These are phyloP conservation scores for Pseudorhiza aurosa DNA, from an alignment of 30 jellyfish, hydroid and myxozoan species.

Conservation along the genomic window DNA sequence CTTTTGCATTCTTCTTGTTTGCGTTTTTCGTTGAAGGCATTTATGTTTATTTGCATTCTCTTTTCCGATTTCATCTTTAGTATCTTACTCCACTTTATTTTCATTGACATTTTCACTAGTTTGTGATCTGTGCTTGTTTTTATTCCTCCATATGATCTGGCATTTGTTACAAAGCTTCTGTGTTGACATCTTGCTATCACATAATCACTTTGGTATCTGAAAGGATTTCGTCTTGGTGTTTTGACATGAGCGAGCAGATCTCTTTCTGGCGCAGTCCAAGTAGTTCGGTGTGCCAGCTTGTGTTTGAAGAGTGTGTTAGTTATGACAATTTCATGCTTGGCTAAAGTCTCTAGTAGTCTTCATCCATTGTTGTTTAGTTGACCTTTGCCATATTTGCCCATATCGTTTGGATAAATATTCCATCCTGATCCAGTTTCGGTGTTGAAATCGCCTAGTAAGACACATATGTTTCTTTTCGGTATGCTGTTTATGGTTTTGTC, in stretches of 20 bases:
- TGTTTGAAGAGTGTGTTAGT: conserved; percentile 64
- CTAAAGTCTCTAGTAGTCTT: conserved; percentile 29
- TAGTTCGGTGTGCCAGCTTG: conserved; percentile 66
- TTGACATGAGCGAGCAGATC: conserved; percentile 1
- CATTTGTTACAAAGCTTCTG: conserved; percentile 14
- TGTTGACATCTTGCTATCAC: conserved; percentile 18
- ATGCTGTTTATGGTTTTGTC: conserved; percentile 51
- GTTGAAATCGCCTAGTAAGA: conserved; percentile 47
- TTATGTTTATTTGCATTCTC: no score
- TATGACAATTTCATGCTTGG: conserved; percentile 49
- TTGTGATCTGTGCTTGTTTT: conserved; percentile 49
- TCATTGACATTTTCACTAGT: conserved; percentile 32
- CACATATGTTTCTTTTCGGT: conserved; percentile 43
- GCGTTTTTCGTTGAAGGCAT: no score
- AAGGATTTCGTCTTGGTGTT: conserved; percentile 32
- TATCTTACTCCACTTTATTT: conserved; percentile 11
- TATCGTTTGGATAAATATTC: conserved; percentile 21
- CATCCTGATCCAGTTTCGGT: conserved; percentile 62
- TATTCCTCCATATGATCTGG: conserved; percentile 59
- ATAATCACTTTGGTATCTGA: conserved; percentile 44
- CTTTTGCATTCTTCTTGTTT: neutral
- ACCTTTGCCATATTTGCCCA: conserved; percentile 52
- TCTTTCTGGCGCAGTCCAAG: conserved; percentile 72
- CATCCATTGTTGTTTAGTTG: conserved; percentile 57
- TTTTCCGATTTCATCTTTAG: no score